Base-by-base conservation (phyloP, 2,888 invertebrate species). In the Orthonychiurus folsomi region DNA sequence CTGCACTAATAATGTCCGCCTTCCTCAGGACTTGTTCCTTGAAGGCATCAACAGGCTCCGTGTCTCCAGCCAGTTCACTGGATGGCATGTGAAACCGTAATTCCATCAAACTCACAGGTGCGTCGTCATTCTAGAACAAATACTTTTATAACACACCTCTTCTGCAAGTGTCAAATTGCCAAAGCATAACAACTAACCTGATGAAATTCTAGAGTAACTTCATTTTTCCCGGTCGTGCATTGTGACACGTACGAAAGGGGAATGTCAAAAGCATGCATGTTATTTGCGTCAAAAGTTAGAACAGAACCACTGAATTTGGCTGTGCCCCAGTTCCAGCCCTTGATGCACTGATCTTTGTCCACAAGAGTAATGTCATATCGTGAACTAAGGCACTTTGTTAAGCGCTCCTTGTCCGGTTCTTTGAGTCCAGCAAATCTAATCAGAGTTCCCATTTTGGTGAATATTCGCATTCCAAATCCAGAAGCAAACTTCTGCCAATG, bases 311-410 rank as follows among this genome's bases (percentile, higher is more conserved):
- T 86, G 76, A 99, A 97, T 73, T 90, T 89, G 0, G 93, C 93
- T 0, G 90, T 89, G 27, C 99, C 99, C 93, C 97, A 99, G 78
- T 99, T 99, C 97, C 97, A 99, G 0, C 99, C 99, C 77, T 93
- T 95, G 1, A 96, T 81, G 68, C 93, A 90, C 60, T 94, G 79
- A 75, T 99, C 97, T 74, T 90, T 91, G 74, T 92, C 93, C 56
- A 91, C 80, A 85, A 96, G 85, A 63, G 90, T 88, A 72, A 88
- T 87, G 27, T 86, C 82, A 77, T 94, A 96, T 69, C 87, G 86
- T 3, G 82, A 81, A 68, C 86, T 84, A 72, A 96, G 88, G 77
- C 93, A 97, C 73, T 90, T 89, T 0, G 89, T 86, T 54, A 99
- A 83, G 76, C 93, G 94, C 56, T 96, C 95, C 79, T 89, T 88